A percentile compares a stretch with the other conserved stretches of the same genome.
These are phyloP conservation scores for Idaea dimidiata DNA, from an alignment of 2,888 invertebrate genomes.

Conservation along the genomic window DNA sequence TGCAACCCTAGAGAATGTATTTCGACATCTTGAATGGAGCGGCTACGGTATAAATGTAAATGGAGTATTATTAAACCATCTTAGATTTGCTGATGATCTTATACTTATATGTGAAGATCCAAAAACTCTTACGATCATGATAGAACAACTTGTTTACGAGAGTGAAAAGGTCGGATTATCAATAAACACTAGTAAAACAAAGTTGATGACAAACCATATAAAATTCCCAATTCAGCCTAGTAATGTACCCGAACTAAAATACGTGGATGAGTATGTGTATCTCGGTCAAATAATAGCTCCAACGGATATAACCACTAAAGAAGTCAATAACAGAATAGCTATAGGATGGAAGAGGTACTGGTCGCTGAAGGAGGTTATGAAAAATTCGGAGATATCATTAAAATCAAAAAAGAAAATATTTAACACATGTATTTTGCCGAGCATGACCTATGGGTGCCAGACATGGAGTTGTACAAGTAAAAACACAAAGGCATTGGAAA, in stretches of 20 bases:
- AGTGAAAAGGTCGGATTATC: conserved; percentile 8
- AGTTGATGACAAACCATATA: conserved; percentile 9
- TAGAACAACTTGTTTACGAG: too few species aligned
- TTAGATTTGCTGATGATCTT: conserved; percentile 12
- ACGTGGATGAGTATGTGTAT: too few species aligned
- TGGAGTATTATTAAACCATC: conserved; percentile 3
- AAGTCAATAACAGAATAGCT: too few species aligned
- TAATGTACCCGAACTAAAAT: background rate
- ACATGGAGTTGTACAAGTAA: conserved; percentile 3
- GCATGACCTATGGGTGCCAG: conserved; percentile 6
- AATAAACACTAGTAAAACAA: conserved; percentile 7
- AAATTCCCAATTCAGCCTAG: background rate
- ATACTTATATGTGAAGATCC: conserved; percentile 7
- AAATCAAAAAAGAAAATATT: conserved; percentile 7
- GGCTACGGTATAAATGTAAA: conserved; percentile 10
- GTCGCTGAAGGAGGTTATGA: conserved; percentile 6
- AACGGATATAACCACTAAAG: too few species aligned
- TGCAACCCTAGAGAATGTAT: conserved; percentile 5
- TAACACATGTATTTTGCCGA: conserved; percentile 5
- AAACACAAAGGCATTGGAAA: too few species aligned
- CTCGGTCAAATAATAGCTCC: too few species aligned
- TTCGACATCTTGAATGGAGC: conserved; percentile 8
- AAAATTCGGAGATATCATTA: conserved; percentile 2
- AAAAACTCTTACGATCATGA: background rate
- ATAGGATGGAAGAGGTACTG: conserved; percentile 10